Evolutionary conservation across 2,113 vertebrate species (phyloP), one percentile per base, ranked within the genome.

Genomic region (Vombatus ursinus): DNA sequence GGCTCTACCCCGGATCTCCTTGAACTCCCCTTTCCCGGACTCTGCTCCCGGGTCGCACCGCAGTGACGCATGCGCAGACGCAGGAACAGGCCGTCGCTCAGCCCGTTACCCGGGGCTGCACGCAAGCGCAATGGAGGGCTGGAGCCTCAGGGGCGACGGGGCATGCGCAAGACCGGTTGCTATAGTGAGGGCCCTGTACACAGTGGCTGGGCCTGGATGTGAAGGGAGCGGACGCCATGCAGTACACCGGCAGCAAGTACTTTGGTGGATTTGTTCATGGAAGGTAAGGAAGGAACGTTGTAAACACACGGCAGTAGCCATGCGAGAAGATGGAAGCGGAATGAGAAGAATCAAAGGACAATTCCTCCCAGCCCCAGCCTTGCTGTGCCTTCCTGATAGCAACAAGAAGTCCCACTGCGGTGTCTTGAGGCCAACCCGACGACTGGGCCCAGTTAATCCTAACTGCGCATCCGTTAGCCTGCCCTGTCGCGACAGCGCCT

Each of bases 221-320:
- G 91, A 52, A 90, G 7, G 48, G 48, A 90, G 91, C 96, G 0
- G 91, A n/a, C 2, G 2, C 28, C 57, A 99, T 99, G 99, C 98
- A 99, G 97, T 97, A 99, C 57, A 99, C 98, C 0, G 99, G 99
- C 91, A 99, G 99, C 98, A 96, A 97, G 90, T 99, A 99, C 92
- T 95, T 96, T 54, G 99, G 99, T 90, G 91, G 97, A 2, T 98
- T 96, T 50, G 98, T 98, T 94, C 95, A 99, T 97, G 98, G 98
- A 96, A 99, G 99, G 99, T 99, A 98, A 95, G 97, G 90, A 16
- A 84, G 8, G 68, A 44, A 22, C 24, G 49, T 44, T 49, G 77
- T 14, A 23, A 44, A 23, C 11, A 57, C 77, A 48, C 50, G 7
- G 28, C 9, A 5, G 28, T 3, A 28, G 22, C 3, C 49, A 16